Evolutionary conservation across 2,888 invertebrate species (phyloP), one percentile per base, ranked within the genome.

Genomic region (Heteromurus nitidus): DNA sequence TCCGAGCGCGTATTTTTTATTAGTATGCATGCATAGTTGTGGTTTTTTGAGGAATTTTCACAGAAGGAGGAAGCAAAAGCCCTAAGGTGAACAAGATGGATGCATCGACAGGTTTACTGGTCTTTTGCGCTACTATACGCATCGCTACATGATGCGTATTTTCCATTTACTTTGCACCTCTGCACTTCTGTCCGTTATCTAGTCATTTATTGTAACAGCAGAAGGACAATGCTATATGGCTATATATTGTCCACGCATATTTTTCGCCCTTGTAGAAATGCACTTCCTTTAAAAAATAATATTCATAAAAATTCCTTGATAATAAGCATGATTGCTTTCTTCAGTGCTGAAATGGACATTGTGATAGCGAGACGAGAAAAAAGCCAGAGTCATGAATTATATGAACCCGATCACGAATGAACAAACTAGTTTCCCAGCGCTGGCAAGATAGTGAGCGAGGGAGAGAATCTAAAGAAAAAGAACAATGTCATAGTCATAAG

Each of bases 341-440:
- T 62, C 24, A 28, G 58, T 58, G 31, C 1, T 18, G 62, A 62
- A 31, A 36, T 30, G 31, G 30, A 36, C 16, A 26, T 9, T 22
- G 58, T 3, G 30, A 60, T 7, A 60, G 60, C 11, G 18, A 64
- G 65, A 74, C 13, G 31, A 47, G 36, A 75, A 42, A 60, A 65
- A 65, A 75, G n/a, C n/a, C 55, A 60, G 68, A 60, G 76, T 76
- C 68, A 76, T 58, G 68, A 67, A 65, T 65, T 65, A 69, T 50
- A 64, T 69, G 69, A 77, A 77, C 68, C 70, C 77, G 77, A 77
- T 77, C 77, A 69, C 68, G 77, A 77, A 67, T 44, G 77, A 77
- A 60, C 68, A 77, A 77, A 77, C 77, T 77, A 77, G 77, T 77
- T 77, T 77, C 28, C 36, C 68, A 68, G 26, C 20, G 64, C 28